Conservation (phyloP, 2,113 vertebrate species). For the Menidia beryllina region DNA sequence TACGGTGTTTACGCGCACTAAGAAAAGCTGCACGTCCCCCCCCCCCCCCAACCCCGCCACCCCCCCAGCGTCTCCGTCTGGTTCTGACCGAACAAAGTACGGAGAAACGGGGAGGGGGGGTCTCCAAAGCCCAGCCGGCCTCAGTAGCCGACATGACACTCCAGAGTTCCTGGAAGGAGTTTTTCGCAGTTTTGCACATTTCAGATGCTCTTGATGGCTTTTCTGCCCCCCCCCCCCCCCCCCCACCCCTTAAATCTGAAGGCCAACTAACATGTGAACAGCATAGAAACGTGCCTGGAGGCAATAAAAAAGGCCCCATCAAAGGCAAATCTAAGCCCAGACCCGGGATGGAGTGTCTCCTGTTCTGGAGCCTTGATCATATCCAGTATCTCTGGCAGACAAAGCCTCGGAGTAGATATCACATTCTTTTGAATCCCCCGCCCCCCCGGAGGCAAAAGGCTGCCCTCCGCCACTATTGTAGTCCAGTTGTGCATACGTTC, state of each 20-base stretch:
- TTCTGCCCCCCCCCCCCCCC: too few species aligned
- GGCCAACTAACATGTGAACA: conserved; percentile 22
- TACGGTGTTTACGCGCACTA: conserved; percentile 18
- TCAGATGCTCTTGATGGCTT: neutral
- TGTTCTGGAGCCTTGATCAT: neutral
- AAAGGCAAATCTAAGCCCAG: conserved; percentile 12
- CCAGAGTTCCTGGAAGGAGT: neutral
- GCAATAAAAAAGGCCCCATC: neutral
- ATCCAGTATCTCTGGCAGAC: conserved; percentile 40
- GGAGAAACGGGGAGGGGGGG: conserved; percentile 1
- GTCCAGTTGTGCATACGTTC: conserved; percentile 39
- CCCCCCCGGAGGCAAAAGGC: conserved; percentile 35
- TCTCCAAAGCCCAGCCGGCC: conserved; percentile 12
- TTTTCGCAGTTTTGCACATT: too few species aligned
- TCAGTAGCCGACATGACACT: conserved; percentile 12
- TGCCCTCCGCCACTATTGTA: conserved; percentile 41
- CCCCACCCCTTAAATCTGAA: too few species aligned
- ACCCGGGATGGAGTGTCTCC: conserved; percentile 4
- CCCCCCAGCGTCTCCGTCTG: too few species aligned
- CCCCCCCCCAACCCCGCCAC: too few species aligned
- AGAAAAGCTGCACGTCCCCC: conserved; percentile 33
- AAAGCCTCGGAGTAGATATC: conserved; percentile 51
- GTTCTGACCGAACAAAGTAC: conserved; percentile 49
- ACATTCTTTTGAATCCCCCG: conserved; percentile 45
- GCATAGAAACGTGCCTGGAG: conserved; percentile 2